Percentiles rank a stretch among this genome's conserved stretches.
phyloP scores from a whole-genome alignment of 1,140 invertebrate genomes.

The Hypothenemus hampei region DNA sequence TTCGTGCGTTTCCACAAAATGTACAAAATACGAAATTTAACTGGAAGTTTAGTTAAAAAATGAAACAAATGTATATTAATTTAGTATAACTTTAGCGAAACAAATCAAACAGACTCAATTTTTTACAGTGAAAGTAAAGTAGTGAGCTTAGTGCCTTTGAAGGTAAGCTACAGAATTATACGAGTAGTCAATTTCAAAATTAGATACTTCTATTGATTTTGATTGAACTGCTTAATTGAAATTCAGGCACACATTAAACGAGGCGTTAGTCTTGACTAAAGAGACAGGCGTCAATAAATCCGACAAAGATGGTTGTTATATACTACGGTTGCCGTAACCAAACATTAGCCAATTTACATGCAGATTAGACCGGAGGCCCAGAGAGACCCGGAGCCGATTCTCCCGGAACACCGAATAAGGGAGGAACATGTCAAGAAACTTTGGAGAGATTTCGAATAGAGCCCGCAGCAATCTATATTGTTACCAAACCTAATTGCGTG shows the following conservation, averaged over 20 bases:
- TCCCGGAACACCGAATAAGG: slow-evolving; percentile 16
- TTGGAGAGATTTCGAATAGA: slow-evolving; percentile 9
- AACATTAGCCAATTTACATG: slow-evolving; percentile 26
- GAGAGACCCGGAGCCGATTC: slow-evolving; percentile 17
- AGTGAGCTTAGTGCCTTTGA: no score
- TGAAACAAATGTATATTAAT: no score
- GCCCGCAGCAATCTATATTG: slow-evolving; percentile 9
- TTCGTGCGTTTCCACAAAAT: no score
- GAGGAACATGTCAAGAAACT: slow-evolving; percentile 18
- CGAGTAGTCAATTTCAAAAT: no score
- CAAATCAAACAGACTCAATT: no score
- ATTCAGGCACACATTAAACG: not conserved
- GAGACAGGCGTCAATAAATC: slow-evolving; percentile 23
- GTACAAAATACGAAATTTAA: no score
- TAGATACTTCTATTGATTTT: no score
- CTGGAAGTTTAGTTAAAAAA: no score
- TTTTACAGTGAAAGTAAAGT: no score
- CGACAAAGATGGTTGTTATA: slow-evolving; percentile 23
- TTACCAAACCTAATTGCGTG: slow-evolving; percentile 5
- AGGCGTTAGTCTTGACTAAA: slow-evolving; percentile 13
- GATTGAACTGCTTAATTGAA: no score
- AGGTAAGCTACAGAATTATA: no score
- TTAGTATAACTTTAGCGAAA: no score
- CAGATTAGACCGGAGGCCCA: slow-evolving; percentile 18
- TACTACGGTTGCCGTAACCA: slow-evolving; percentile 23